Percentiles rank a stretch among this genome's conserved stretches.
Conservation (phyloP, 2,888 invertebrate genomes). For the Myathropa florea region DNA sequence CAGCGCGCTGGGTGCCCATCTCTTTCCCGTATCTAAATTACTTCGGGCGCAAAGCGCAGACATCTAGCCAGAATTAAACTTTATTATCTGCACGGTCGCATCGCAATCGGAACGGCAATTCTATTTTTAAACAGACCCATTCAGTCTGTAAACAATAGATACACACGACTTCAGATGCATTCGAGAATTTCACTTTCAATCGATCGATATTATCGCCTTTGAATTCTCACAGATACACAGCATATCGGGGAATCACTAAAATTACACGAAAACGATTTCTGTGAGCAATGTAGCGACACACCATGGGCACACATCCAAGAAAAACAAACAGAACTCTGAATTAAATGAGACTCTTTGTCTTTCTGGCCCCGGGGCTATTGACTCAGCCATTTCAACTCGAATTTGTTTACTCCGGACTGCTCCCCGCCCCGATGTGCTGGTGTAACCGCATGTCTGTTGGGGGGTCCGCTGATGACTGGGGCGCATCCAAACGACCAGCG, state of each 20-base stretch:
- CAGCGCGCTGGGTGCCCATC: neutral
- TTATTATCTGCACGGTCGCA: conserved; percentile 40
- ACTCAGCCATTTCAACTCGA: conserved; percentile 53
- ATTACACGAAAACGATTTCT: conserved; percentile 55
- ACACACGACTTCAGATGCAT: conserved; percentile 56
- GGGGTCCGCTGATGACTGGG: conserved; percentile 16
- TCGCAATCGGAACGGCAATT: conserved; percentile 38
- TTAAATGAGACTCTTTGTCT: conserved; percentile 70
- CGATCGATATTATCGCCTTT: conserved; percentile 55
- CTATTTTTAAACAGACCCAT: conserved; percentile 52
- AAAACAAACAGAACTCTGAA: conserved; percentile 62
- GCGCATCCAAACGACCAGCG: neutral
- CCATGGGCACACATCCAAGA: conserved; percentile 13
- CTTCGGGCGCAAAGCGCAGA: conserved; percentile 6
- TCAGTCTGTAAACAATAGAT: conserved; percentile 37
- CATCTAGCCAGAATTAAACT: conserved; percentile 29
- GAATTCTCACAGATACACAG: too few species aligned
- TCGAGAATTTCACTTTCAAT: conserved; percentile 64
- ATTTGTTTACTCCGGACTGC: conserved; percentile 44
- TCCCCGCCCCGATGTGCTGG: neutral
- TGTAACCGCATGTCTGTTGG: conserved; percentile 53
- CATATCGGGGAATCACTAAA: conserved; percentile 52
- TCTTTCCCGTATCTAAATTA: conserved; percentile 8
- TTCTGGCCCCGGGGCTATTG: conserved; percentile 51
- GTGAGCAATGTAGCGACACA: conserved; percentile 21